These are phyloP conservation scores for Enteromius thamalakanensis DNA, from an alignment of 2,797 vertebrate genomes.

Conservation along the genomic window DNA sequence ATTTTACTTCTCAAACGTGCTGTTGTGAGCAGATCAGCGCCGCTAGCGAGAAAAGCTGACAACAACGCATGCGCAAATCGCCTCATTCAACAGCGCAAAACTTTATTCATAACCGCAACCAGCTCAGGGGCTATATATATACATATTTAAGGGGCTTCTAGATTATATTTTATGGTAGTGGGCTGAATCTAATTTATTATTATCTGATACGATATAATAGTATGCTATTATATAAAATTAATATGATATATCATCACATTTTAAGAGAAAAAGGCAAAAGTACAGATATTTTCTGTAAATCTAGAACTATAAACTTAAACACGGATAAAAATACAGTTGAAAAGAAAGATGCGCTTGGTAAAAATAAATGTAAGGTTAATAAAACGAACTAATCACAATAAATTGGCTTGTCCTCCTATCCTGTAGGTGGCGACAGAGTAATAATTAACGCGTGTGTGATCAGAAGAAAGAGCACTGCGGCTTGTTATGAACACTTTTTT, in stretches of 20 bases:
- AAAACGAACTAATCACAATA: background rate
- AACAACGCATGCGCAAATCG: conserved; percentile 44
- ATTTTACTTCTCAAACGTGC: conserved; percentile 12
- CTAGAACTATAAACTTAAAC: background rate
- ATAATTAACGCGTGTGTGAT: background rate
- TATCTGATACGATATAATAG: background rate
- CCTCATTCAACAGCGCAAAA: conserved; percentile 1
- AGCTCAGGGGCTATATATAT: no score
- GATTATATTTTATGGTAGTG: background rate
- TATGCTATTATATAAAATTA: background rate
- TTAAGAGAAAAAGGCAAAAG: no score
- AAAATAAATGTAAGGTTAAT: background rate
- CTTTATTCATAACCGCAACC: no score
- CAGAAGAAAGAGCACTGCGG: background rate
- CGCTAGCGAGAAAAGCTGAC: background rate
- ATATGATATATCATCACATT: background rate
- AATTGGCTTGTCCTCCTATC: background rate
- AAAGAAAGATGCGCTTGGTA: background rate
- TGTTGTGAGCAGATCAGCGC: background rate
- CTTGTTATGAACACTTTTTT: background rate
- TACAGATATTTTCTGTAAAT: background rate
- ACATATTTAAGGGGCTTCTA: no score
- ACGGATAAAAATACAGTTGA: background rate
- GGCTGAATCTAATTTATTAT: background rate
- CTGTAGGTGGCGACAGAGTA: conserved; percentile 5